A percentile compares a stretch with the other conserved stretches of the same genome.
These are phyloP conservation scores for Delia radicum DNA, from an alignment of 1,140 invertebrate species.

Conservation along the genomic window DNA sequence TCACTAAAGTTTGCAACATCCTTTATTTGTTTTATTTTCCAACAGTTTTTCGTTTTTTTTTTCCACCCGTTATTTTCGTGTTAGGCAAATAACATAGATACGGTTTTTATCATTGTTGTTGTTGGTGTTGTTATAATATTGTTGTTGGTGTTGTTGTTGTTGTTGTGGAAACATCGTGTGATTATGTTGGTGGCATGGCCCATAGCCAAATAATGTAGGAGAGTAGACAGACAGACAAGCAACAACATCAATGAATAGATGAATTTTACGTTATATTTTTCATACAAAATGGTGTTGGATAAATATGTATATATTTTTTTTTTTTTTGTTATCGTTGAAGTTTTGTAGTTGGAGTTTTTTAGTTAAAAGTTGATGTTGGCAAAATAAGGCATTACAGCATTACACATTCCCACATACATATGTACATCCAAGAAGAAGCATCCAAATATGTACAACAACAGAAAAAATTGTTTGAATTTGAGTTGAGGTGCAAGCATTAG, in stretches of 20 bases:
- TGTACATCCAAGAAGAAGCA: not conserved
- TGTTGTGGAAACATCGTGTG: no score
- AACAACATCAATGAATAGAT: not conserved
- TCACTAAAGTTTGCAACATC: conserved; percentile 52
- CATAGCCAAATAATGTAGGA: not conserved
- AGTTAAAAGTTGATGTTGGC: conserved; percentile 1
- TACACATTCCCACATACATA: not conserved
- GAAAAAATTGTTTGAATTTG: not conserved
- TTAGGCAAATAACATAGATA: conserved; percentile 17
- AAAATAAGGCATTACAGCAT: not conserved
- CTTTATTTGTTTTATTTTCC: conserved; percentile 33
- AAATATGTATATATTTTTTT: not conserved
- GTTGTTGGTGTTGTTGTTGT: conserved; percentile 22
- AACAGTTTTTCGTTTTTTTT: conserved; percentile 11
- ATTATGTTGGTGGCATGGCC: conserved; percentile 9
- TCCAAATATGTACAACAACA: not conserved
- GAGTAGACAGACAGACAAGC: not conserved
- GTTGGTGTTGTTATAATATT: conserved; percentile 15
- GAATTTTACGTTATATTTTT: not conserved
- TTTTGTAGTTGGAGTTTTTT: not conserved
- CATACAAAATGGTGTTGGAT: not conserved
- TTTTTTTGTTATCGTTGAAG: no score
- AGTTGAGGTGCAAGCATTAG: conserved; percentile 3
- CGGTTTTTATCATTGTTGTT: not conserved
- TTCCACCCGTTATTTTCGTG: not conserved